phyloP scores from a whole-genome alignment of 1,140 invertebrate species.

The Leptinotarsa undecemlineata region DNA sequence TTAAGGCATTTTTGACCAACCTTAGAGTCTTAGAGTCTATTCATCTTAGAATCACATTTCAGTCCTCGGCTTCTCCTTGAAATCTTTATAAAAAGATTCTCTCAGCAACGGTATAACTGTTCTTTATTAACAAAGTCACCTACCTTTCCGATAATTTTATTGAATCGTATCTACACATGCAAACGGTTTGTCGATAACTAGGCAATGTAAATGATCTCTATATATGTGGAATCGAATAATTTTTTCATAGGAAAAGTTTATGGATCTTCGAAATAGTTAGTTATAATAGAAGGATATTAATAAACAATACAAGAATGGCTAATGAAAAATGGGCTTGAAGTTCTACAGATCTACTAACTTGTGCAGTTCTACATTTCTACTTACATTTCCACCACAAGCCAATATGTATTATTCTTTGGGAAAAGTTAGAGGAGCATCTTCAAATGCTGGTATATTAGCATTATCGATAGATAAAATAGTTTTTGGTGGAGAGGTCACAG shows the following conservation, averaged over 20 bases:
- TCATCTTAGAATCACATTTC: too few species aligned
- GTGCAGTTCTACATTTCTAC: background rate
- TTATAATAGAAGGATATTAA: background rate
- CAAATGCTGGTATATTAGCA: constrained; percentile 29
- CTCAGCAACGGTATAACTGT: too few species aligned
- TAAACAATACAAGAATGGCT: background rate
- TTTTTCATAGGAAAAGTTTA: background rate
- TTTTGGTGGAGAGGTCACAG: constrained; percentile 39
- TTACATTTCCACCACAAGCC: background rate
- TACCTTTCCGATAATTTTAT: too few species aligned
- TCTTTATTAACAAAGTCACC: too few species aligned
- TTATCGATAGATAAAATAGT: constrained; percentile 33
- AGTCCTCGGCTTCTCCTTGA: too few species aligned
- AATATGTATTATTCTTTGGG: constrained; percentile 38
- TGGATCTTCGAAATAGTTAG: too few species aligned
- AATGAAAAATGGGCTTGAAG: background rate
- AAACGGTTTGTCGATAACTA: background rate
- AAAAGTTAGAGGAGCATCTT: constrained; percentile 35
- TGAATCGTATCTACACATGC: background rate
- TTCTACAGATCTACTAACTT: background rate
- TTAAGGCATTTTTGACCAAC: too few species aligned
- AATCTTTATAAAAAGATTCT: too few species aligned
- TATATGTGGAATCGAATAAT: background rate
- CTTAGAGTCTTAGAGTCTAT: too few species aligned
- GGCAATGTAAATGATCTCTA: background rate